Evolutionary conservation across 2,113 vertebrate species (phyloP).

Genomic region (Varanus salvator): DNA sequence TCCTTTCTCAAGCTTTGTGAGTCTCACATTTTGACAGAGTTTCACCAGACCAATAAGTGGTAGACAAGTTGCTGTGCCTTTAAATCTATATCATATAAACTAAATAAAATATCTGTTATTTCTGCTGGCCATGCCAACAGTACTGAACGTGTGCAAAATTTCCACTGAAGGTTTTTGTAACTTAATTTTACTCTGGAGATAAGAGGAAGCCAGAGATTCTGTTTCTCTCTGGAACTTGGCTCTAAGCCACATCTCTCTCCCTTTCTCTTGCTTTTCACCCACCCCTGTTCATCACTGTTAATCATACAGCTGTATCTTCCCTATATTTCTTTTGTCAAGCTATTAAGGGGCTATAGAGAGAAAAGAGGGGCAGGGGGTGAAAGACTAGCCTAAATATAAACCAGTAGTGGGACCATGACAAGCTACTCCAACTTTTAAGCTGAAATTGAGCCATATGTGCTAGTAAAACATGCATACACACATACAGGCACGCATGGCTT

Average conservation of each 20-base stretch:
- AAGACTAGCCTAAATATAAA: conserved; percentile 69
- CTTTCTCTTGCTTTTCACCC: conserved; percentile 46
- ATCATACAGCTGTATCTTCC: conserved; percentile 72
- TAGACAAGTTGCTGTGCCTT: conserved; percentile 35
- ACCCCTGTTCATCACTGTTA: conserved; percentile 59
- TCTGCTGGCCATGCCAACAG: conserved; percentile 69
- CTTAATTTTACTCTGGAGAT: conserved; percentile 76
- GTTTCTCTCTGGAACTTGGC: conserved; percentile 77
- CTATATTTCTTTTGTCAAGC: conserved; percentile 72
- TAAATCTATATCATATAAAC: conserved; percentile 70
- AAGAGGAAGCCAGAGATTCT: conserved; percentile 76
- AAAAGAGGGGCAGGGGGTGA: conserved; percentile 57
- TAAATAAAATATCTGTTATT: conserved; percentile 72
- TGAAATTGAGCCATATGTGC: conserved; percentile 44
- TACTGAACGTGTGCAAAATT: conserved; percentile 69
- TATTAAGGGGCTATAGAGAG: conserved; percentile 66
- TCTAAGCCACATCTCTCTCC: conserved; percentile 64
- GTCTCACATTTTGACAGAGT: conserved; percentile 17
- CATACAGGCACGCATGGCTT: neutral
- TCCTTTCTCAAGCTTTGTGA: conserved; percentile 8
- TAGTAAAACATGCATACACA: neutral
- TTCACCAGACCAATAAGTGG: conserved; percentile 7
- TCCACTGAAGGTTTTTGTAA: conserved; percentile 76
- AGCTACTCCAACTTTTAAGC: conserved; percentile 47
- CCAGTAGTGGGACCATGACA: conserved; percentile 54